Evolutionary conservation across 2,113 vertebrate species (phyloP), one percentile per base, ranked within the genome.

Genomic region (Tachysurus fulvidraco): DNA sequence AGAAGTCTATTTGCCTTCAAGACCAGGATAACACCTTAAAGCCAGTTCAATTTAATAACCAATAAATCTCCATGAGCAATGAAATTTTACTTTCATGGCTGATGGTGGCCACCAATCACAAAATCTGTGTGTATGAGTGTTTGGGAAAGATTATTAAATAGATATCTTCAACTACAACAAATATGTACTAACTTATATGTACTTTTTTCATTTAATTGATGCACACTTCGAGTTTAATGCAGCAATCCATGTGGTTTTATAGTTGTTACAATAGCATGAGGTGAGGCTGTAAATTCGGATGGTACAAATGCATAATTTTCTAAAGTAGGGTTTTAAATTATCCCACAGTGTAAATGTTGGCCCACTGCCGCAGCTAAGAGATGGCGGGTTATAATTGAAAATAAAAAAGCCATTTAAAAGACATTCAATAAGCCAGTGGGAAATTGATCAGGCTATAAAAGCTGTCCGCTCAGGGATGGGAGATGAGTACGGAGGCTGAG

Each of bases 391-490:
- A 93, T 94, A 90, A 89, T 89, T 92, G 92, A 92, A 93, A 94
- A 94, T 95, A 94, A 95, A 95, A 91, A 92, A 91, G 90, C 88
- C 90, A 90, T 94, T 94, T 94, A 93, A 94, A 94, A 93, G 91
- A 90, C 92, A 93, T 93, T 95, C 93, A 93, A 94, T 94, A 94
- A 94, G 93, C 91, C 89, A 91, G 88, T 90, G 92, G 91, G 91
- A 94, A 93, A 94, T 94, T 95, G 94, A 95, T 94, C 91, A 93
- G 89, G 90, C 91, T 85, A 92, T 94, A 93, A 95, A 95, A 93
- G 88, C 88, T 78, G 87, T 67, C 84, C 60, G 54, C 84, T 71
- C 79, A 50, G 79, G 85, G 62, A 69, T 73, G 55, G 60, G 81
- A 69, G 81, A 54, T 23, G 50, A 84, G 90, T 79, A 81, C 52